Evolutionary conservation across 1,140 invertebrate species (phyloP).

Genomic region (Pristionchus pacificus): DNA sequence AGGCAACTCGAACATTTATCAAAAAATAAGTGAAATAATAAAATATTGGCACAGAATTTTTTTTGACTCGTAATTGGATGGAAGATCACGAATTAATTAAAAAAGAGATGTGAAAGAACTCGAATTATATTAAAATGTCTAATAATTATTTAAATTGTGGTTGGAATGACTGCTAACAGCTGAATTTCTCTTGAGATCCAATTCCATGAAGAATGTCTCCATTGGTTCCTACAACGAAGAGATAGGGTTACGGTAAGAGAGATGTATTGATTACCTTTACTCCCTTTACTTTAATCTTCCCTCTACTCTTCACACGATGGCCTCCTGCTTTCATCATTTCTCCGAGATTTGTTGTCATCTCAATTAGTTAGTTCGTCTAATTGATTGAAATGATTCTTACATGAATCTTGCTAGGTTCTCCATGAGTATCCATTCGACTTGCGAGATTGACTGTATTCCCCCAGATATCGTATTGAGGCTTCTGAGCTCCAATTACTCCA

Average conservation of each 20-base stretch:
- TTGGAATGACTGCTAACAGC: constrained; percentile 25
- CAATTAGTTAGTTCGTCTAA: constrained; percentile 4
- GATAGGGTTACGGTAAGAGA: too few species aligned
- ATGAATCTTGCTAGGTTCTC: constrained; percentile 74
- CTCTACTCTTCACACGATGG: constrained; percentile 42
- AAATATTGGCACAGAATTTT: too few species aligned
- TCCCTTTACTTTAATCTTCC: constrained; percentile 46
- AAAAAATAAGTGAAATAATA: too few species aligned
- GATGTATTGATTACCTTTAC: constrained; percentile 27
- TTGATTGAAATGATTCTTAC: constrained; percentile 54
- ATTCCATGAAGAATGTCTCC: constrained; percentile 46
- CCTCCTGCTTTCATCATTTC: constrained; percentile 31
- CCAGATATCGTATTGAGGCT: constrained; percentile 97
- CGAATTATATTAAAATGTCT: background rate
- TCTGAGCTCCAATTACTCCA: constrained; percentile 89
- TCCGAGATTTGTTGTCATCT: constrained; percentile 47
- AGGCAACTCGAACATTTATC: too few species aligned
- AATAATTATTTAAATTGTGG: background rate
- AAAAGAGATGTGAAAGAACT: background rate
- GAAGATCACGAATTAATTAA: background rate
- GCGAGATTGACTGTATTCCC: constrained; percentile 95
- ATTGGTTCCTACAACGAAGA: constrained; percentile 34
- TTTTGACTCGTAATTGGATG: background rate
- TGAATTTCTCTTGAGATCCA: constrained; percentile 43
- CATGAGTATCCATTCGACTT: constrained; percentile 91